Evolutionary conservation across 2,797 vertebrate species (phyloP).

Genomic region (Loris lydekkerianus): DNA sequence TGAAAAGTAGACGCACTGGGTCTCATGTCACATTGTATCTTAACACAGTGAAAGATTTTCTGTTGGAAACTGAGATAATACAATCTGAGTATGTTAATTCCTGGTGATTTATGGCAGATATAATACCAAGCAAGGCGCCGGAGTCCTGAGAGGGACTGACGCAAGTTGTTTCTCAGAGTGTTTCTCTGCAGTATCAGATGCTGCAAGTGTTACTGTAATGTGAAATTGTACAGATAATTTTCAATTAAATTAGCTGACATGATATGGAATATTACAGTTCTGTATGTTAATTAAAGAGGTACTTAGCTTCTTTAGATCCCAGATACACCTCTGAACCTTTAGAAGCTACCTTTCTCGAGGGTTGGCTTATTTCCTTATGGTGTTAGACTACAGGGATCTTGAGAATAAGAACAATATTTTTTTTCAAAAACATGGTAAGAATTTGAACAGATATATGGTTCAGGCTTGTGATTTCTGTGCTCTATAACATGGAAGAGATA

Average conservation of each 20-base stretch:
- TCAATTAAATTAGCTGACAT: constrained; percentile 6
- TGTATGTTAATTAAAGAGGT: neutral
- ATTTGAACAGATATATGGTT: neutral
- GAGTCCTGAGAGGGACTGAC: constrained; percentile 45
- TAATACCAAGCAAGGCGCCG: constrained; percentile 51
- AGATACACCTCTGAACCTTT: constrained; percentile 37
- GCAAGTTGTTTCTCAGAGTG: neutral
- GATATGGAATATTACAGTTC: neutral
- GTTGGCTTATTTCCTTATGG: neutral
- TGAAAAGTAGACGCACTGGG: constrained; percentile 46
- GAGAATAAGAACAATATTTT: neutral
- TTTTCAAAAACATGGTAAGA: neutral
- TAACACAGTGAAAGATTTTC: constrained; percentile 50
- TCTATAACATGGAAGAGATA: neutral
- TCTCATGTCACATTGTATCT: constrained; percentile 30
- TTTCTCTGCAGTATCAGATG: constrained; percentile 31
- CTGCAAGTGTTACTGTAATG: neutral
- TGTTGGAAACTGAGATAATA: constrained; percentile 55
- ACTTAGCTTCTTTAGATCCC: neutral
- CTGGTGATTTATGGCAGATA: constrained; percentile 71
- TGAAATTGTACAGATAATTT: neutral
- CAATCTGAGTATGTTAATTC: constrained; percentile 55
- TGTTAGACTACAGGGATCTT: neutral
- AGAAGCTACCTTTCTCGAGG: neutral
- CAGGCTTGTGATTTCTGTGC: neutral